Base-by-base conservation (phyloP, 30 jellyfish, hydroid and myxozoan species). In the Pseudorhiza aurosa region DNA sequence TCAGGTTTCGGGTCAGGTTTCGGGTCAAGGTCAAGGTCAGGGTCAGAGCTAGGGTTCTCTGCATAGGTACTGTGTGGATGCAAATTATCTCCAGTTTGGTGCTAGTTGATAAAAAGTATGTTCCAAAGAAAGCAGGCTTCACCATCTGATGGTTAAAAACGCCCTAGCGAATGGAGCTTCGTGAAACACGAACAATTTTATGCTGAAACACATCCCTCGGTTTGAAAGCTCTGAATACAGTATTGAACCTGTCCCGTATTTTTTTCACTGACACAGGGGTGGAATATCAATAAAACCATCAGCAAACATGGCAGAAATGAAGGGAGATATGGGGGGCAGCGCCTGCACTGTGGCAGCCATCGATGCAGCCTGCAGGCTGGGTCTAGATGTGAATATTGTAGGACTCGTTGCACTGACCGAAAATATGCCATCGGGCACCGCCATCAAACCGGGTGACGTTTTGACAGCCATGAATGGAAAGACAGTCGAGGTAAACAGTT, bases 321-420 rank as follows among this genome's bases (percentile, higher is more conserved):
- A 85, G 35, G 99, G 97, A 17, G 99, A 95, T 74, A 95, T 95
- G 99, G 97, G 97, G 18, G 99, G 99, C 8, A 98, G 96, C n/a
- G 99, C 99, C 53, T 88, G 98, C 83, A 97, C 95, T 45, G 83
- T 88, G 51, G 98, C 94, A 17, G 45, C 97, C 9, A 51, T 95
- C 19, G 91, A 89, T 12, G 97, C 97, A 17, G 96, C 92, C 17
- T 63, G 86, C 18, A 59, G 77, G 51, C 68, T 95, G 21, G 91
- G 95, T 30, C 72, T 95, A n/a, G 89, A 96, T 26, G 51, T 88
- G n/a, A 88, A 95, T 39, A 63, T 89, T 8, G 87, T 89, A 21
- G 99, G 88, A 22, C 58, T 95, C 42, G 84, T 89, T 25, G 99
- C 98, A 11, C 65, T 95, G 64, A 91, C 97, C n/a, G 99, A 95